phyloP scores from a whole-genome alignment of 2,113 vertebrate genomes.

The Electrona antarctica region DNA sequence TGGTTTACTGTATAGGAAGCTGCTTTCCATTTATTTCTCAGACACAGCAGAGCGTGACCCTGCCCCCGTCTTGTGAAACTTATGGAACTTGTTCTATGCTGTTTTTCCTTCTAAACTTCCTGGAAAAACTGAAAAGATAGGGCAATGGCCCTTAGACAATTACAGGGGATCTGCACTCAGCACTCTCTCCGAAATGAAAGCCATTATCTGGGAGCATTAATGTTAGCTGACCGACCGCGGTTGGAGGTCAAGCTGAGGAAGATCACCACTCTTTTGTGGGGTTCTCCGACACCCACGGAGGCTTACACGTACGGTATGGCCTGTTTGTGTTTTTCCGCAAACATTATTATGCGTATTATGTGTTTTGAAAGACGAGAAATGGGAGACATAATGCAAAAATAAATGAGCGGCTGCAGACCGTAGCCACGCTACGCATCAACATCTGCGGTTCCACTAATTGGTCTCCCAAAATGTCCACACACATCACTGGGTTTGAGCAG shows the following conservation, averaged over 20 bases:
- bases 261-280: background rate
- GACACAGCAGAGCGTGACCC: conserved; percentile 51
- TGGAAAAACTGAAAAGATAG: conserved; percentile 15
- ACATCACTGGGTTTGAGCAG: conserved; percentile 70
- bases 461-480: conserved; percentile 61
- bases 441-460: conserved; percentile 77
- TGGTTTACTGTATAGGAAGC: conserved; percentile 53
- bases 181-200: conserved; percentile 7
- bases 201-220: conserved; percentile 33
- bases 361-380: conserved; percentile 22
- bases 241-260: conserved; percentile 13
- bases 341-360: conserved; percentile 8
- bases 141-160: conserved; percentile 28
- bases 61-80: conserved; percentile 56
- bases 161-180: conserved; percentile 6
- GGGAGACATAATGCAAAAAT: conserved; percentile 16
- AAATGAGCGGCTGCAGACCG: conserved; percentile 20
- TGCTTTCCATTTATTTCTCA: conserved; percentile 69
- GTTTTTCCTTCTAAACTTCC: conserved; percentile 35
- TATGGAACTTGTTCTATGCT: conserved; percentile 34
- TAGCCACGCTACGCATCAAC: conserved; percentile 56
- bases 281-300: conserved; percentile 11
- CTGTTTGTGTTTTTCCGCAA: conserved; percentile 28
- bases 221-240: conserved; percentile 21
- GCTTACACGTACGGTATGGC: background rate